Evolutionary conservation across 2,888 invertebrate genomes (phyloP).

Genomic region (Priapulus caudatus): DNA sequence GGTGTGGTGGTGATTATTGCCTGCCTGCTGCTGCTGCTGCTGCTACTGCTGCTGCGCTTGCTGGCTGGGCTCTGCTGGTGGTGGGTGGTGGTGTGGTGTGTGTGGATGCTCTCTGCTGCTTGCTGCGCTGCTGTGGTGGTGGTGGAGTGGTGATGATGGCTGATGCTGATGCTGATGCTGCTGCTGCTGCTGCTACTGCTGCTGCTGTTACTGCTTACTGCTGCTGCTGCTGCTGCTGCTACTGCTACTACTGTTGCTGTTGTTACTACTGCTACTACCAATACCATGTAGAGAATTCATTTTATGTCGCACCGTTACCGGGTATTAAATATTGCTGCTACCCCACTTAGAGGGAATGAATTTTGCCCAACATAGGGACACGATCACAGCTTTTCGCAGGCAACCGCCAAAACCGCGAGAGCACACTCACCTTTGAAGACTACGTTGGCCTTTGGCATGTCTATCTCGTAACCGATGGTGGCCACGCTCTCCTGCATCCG

Average conservation of each 20-base stretch:
- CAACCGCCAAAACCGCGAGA: background rate
- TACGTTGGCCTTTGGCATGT: slow-evolving; percentile 85
- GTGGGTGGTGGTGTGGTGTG: background rate
- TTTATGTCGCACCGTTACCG: too few relatives aligned
- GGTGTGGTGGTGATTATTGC: background rate
- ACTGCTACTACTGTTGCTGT: slow-evolving; percentile 3
- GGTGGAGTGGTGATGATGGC: background rate
- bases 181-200: slow-evolving; percentile 3
- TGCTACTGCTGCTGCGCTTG: background rate
- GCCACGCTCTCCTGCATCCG: slow-evolving; percentile 80
- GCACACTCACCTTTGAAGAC: slow-evolving; percentile 71
- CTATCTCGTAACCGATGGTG: slow-evolving; percentile 80
- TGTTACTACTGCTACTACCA: slow-evolving; percentile 3
- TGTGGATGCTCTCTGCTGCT: background rate
- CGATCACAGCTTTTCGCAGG: too few relatives aligned
- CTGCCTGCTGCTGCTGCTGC: background rate
- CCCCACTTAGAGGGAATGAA: too few relatives aligned
- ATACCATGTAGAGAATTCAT: too few relatives aligned
- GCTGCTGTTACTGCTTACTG: too few relatives aligned
- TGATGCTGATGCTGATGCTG: too few relatives aligned
- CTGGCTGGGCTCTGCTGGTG: background rate
- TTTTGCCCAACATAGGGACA: too few relatives aligned
- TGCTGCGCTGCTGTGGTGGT: background rate
- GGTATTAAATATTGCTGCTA: too few relatives aligned
- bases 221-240: slow-evolving; percentile 3